Base-by-base conservation (phyloP, 2,888 invertebrate genomes). In the Synanthedon vespiformis region DNA sequence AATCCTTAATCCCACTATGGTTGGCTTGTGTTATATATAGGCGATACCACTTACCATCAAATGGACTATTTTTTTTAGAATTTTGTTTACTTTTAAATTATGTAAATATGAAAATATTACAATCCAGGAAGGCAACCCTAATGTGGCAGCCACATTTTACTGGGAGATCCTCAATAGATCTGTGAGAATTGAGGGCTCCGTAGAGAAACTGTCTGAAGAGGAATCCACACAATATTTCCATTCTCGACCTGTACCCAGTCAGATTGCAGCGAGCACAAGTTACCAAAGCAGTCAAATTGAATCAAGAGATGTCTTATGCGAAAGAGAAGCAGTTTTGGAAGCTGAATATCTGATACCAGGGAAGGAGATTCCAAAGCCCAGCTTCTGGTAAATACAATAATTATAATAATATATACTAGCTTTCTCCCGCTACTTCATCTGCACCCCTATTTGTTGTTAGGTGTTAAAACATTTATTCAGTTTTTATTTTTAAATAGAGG, bases 101-200 rank as follows among this genome's bases (percentile, higher is more conserved):
- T 44, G 47, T n/a, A 18, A 50, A 16, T 2, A 51, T 12, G 50
- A 4, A 40, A 40, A 27, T 49, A 34, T 34, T 34, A 56, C 40
- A 61, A 87, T 89, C 58, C 60, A 94, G 94, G 90, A 87, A 40
- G 90, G 90, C 66, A 99, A 99, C 82, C 94, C 96, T 6, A 90
- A 93, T 75, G 98, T 94, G 40, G 94, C 97, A 11, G 88, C 97
- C 61, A 93, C 96, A 56, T 95, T 99, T 72, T 98, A 96, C 72
- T 99, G 99, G 99, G 93, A 94, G 64, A 88, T 92, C 4, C 77
- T 95, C 13, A 92, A 92, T 60, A 90, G 95, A 80, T 93, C 93
- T 51, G 92, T 99, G 8, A 90, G 98, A 59, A 92, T 99, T 62
- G 98, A 99, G 81, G 99, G 99, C 11, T 72, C 67, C 40, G 94